A percentile compares a stretch with the other conserved stretches of the same genome.
Conservation (phyloP, 1,140 invertebrate species). For the fruit fly (Drosophila melanogaster) region Release_6_plus_ISO1_MT NC_004354.4:6162501-6163000, state of each 20-base stretch:
- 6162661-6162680: background rate
- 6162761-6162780: slow-evolving; percentile 25
- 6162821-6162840: slow-evolving; percentile 26
- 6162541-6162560: background rate
- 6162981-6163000: too few species aligned
- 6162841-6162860: background rate
- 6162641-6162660: slow-evolving; percentile 42
- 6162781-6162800: slow-evolving; percentile 18
- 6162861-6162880: background rate
- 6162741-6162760: slow-evolving; percentile 7
- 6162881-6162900: background rate
- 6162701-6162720: slow-evolving; percentile 46
- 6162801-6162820: slow-evolving; percentile 3
- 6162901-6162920: background rate
- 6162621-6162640: slow-evolving; percentile 50
- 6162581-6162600: background rate
- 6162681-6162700: slow-evolving; percentile 48
- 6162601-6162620: slow-evolving; percentile 30
- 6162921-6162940: background rate
- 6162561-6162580: background rate
- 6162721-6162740: background rate
- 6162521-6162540: slow-evolving; percentile 44
- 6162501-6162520: slow-evolving; percentile 15
- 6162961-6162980: background rate
- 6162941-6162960: slow-evolving; percentile 3